Conservation (phyloP, 1,140 invertebrate genomes). For the Drosophila mojavensis region DNA sequence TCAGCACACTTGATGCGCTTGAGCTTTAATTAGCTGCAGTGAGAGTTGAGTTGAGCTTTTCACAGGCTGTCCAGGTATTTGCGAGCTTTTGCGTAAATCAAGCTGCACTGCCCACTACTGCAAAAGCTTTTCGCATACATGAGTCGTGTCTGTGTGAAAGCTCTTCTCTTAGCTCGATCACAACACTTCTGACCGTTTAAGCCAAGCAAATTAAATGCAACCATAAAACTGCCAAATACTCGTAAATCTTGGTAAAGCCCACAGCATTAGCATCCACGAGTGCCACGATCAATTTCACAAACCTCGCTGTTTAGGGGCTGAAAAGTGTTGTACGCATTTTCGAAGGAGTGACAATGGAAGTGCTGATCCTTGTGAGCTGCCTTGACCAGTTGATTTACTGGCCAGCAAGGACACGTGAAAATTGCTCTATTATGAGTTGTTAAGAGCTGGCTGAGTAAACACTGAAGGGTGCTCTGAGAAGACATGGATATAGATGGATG, state of each 20-base stretch:
- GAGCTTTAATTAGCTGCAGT: too few relatives aligned
- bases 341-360: conserved; percentile 69
- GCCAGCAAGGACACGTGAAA: conserved; percentile 76
- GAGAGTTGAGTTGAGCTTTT: too few relatives aligned
- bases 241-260: conserved; percentile 62
- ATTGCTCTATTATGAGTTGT: conserved; percentile 84
- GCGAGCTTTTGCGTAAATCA: conserved; percentile 12
- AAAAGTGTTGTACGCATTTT: conserved; percentile 22
- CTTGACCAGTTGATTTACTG: conserved; percentile 72
- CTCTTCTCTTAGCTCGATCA: conserved; percentile 4
- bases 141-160: not conserved
- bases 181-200: conserved; percentile 38
- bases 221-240: conserved; percentile 52
- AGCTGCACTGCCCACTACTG: not conserved
- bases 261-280: conserved; percentile 60
- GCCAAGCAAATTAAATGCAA: conserved; percentile 43
- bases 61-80: not conserved
- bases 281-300: conserved; percentile 77
- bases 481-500: conserved; percentile 40
- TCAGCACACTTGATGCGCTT: not conserved
- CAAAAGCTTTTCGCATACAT: not conserved
- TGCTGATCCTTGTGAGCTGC: conserved; percentile 12
- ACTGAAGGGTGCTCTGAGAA: conserved; percentile 43
- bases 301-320: not conserved
- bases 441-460: conserved; percentile 80